A percentile compares a stretch with the other conserved stretches of the same genome.
These are phyloP conservation scores for Melipona bicolor DNA, from an alignment of 2,888 invertebrate species.

Conservation along the genomic window DNA sequence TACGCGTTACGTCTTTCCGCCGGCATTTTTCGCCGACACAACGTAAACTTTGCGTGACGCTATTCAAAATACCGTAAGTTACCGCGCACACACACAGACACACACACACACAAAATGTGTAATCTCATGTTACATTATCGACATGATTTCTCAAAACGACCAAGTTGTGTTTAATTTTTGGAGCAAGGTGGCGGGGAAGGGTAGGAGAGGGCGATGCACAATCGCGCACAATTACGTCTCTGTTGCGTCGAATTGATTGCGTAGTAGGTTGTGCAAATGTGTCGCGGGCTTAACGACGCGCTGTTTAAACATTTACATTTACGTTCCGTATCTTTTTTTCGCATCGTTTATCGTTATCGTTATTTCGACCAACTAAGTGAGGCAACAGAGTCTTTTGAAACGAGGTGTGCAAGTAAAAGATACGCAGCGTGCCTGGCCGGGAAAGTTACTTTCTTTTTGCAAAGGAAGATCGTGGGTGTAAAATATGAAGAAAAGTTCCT, in stretches of 20 bases:
- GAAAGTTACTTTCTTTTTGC: not conserved
- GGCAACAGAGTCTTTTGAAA: not conserved
- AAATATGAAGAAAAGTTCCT: not conserved
- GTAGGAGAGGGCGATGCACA: not conserved
- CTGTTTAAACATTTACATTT: not conserved
- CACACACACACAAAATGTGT: not conserved
- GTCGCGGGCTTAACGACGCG: not conserved
- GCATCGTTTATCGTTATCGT: not conserved
- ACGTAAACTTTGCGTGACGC: slow-evolving; percentile 50
- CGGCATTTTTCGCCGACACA: slow-evolving; percentile 30
- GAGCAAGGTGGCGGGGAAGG: too few relatives aligned
- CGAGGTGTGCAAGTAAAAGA: not conserved
- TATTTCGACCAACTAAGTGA: not conserved
- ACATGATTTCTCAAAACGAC: not conserved
- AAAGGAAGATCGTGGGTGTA: not conserved
- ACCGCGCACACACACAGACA: too few relatives aligned
- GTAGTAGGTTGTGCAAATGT: not conserved
- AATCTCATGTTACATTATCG: slow-evolving; percentile 31
- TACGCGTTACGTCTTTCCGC: slow-evolving; percentile 43
- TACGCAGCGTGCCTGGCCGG: not conserved
- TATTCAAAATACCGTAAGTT: slow-evolving; percentile 35
- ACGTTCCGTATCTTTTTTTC: not conserved
- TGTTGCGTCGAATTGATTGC: not conserved
- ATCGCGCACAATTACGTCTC: not conserved
- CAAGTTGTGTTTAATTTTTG: not conserved